Percentiles rank a stretch among this genome's conserved stretches.
Evolutionary conservation across 2,888 invertebrate genomes (phyloP).

Genomic region (Hirtodrosophila cameraria): DNA sequence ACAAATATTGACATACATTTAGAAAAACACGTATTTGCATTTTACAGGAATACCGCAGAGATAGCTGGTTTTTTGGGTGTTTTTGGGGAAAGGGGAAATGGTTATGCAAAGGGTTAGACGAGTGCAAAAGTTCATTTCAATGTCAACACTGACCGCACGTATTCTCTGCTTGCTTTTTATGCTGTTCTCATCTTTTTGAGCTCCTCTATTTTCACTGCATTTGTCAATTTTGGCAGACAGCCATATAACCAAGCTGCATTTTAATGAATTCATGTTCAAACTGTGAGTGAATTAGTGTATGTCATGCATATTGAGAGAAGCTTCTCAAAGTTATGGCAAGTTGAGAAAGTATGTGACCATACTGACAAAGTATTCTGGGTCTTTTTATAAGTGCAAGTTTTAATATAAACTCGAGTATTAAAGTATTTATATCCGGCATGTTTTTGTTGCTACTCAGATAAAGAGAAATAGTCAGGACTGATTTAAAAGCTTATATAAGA

Average conservation of each 20-base stretch:
- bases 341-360: constrained; percentile 1
- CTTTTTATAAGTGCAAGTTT: neutral
- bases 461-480: neutral
- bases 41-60: too few relatives aligned
- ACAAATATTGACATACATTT: constrained; percentile 18
- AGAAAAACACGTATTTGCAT: constrained; percentile 8
- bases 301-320: constrained; percentile 15
- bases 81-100: neutral
- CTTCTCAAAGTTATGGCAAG: neutral
- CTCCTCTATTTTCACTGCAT: too few relatives aligned
- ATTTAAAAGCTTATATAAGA: too few relatives aligned
- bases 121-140: constrained; percentile 12
- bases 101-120: too few relatives aligned
- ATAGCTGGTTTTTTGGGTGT: too few relatives aligned
- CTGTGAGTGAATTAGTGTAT: constrained; percentile 14
- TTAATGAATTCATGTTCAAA: constrained; percentile 39
- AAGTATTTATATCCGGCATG: neutral
- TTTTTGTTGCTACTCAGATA: neutral
- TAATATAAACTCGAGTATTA: neutral
- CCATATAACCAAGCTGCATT: constrained; percentile 40
- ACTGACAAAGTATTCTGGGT: neutral
- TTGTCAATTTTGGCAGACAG: constrained; percentile 26
- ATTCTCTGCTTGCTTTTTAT: neutral
- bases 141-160: constrained; percentile 32
- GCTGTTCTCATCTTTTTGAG: neutral